Conservation (phyloP, 2,113 vertebrate genomes). For the Chamaetylas fuelleborni region DNA sequence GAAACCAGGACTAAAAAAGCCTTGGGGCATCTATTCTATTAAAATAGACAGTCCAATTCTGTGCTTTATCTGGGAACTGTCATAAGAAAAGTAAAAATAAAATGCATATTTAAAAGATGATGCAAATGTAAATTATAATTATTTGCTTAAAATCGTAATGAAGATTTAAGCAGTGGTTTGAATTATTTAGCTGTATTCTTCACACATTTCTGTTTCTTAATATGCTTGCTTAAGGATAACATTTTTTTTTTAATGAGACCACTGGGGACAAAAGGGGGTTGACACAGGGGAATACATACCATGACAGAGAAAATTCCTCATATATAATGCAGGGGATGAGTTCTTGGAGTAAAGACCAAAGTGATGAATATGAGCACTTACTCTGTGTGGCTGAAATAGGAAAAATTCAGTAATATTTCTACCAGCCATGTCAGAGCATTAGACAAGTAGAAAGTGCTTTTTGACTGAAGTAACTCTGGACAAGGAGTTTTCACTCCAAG, state of each 20-base stretch:
- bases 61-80: background rate
- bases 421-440: background rate
- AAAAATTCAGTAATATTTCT: background rate
- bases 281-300: background rate
- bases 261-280: background rate
- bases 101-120: background rate
- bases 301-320: background rate
- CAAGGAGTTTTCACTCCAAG: background rate
- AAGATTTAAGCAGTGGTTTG: background rate
- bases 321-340: background rate
- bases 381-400: background rate
- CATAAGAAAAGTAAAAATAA: background rate
- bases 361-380: background rate
- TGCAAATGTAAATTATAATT: background rate
- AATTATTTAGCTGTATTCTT: constrained; percentile 2
- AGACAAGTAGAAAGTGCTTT: background rate
- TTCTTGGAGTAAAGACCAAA: background rate
- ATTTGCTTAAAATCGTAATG: background rate
- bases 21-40: background rate
- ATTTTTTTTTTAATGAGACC: background rate
- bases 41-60: background rate
- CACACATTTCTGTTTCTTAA: background rate
- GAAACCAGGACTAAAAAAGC: background rate
- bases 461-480: background rate
- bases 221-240: background rate